Evolutionary conservation across 2,888 invertebrate genomes (phyloP).

Genomic region (Nymphalis c-album): DNA sequence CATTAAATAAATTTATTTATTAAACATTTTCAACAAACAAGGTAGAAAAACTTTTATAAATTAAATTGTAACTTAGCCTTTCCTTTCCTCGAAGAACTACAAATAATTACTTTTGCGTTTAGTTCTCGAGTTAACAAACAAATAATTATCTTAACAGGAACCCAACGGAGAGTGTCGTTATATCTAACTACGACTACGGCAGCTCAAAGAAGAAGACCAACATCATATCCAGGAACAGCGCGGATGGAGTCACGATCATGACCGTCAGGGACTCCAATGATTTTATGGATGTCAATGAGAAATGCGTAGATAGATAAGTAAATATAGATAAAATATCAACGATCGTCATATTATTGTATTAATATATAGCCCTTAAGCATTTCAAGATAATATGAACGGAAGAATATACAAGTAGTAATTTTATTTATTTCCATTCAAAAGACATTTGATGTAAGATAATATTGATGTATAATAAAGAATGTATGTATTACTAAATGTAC

Average conservation of each 20-base stretch:
- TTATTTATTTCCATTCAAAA: conserved; percentile 3
- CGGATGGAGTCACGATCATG: conserved; percentile 74
- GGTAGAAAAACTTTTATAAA: not conserved
- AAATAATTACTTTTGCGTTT: not conserved
- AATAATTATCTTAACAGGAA: conserved; percentile 54
- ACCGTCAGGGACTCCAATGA: conserved; percentile 66
- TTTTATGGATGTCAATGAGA: conserved; percentile 63
- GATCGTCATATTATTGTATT: not conserved
- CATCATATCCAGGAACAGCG: conserved; percentile 65
- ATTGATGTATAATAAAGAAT: not conserved
- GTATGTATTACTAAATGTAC: not conserved
- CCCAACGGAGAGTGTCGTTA: conserved; percentile 76
- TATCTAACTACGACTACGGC: conserved; percentile 77
- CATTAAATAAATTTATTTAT: not conserved
- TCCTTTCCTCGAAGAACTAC: not conserved
- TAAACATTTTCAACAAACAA: not conserved
- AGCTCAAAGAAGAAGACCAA: conserved; percentile 75
- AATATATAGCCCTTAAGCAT: not conserved
- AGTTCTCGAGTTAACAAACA: not conserved
- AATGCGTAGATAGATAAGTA: conserved; percentile 65
- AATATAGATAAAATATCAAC: not conserved
- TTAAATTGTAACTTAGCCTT: not conserved
- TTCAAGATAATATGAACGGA: not conserved
- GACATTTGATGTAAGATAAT: conserved; percentile 1
- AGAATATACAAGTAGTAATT: not conserved